Evolutionary conservation across 2,888 invertebrate genomes (phyloP), one percentile per base, ranked within the genome.

Genomic region (Acanthosepion pharaonis): DNA sequence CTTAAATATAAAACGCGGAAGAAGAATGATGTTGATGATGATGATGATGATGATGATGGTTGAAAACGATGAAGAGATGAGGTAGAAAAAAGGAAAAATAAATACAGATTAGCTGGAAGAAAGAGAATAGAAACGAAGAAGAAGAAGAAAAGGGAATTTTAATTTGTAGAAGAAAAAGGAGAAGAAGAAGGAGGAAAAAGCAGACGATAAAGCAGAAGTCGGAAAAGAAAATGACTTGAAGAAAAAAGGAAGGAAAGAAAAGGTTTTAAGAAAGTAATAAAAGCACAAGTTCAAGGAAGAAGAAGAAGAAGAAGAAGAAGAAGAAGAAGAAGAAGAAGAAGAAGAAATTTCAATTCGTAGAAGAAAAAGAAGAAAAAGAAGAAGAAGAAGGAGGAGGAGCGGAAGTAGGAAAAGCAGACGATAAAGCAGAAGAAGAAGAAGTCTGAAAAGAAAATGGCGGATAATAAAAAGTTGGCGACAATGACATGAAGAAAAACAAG

Each of bases 331-430:
- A 0, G 15, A 33, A 15, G 42, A 9, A 33, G 5, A 28, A 51
- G 28, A 28, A n/a, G 42, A 8, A 42, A 42, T 42, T 42, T 42
- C 3, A 42, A 42, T 42, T 42, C 42, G 42, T 42, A 49, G 51
- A 92, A 92, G 48, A 51, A 92, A 48, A 28, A 49, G 51, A 11
- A 51, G 95, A 28, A 49, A n/a, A 11, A 51, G 95, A 9, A 95
- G 92, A 0, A 42, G 51, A 11, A 28, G 28, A 15, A 28, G 48
- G 8, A 92, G 92, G 28, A 92, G 28, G 9, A 51, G 11, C 0
- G n/a, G 42, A 92, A 33, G 18, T 28, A 42, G 28, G 11, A 51
- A 42, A 0, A 15, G 92, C 0, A 28, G 92, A 28, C 8, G 42
- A 28, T 8, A 15, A 28, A 9, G 5, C 5, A 15, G 42, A 9